A percentile compares a stretch with the other conserved stretches of the same genome.
phyloP scores from a whole-genome alignment of 2,113 vertebrate genomes.

The Gallinago paraguaiae region DNA sequence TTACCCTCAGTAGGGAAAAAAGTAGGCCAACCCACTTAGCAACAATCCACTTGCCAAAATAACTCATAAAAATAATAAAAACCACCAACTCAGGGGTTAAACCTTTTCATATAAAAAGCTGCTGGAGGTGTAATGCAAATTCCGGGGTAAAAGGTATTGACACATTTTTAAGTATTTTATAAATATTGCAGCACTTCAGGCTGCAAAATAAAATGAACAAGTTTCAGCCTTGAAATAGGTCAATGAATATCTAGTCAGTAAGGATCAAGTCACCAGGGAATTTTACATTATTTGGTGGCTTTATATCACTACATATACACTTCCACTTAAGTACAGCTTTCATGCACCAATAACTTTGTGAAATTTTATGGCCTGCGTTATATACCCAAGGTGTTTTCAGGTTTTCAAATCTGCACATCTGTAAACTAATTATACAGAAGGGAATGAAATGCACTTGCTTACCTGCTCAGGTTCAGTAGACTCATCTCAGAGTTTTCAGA shows the following conservation, averaged over 20 bases:
- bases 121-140: background rate
- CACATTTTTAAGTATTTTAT: background rate
- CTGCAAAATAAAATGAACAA: background rate
- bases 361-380: background rate
- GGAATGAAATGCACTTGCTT: constrained; percentile 13
- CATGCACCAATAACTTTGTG: background rate
- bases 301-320: background rate
- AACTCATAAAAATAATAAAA: background rate
- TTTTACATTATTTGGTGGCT: constrained; percentile 8
- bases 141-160: background rate
- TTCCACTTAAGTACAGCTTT: background rate
- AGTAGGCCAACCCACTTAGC: background rate
- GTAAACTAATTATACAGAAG: constrained; percentile 31
- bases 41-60: background rate
- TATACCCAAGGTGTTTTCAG: background rate
- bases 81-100: background rate
- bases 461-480: background rate
- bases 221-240: constrained; percentile 21
- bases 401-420: constrained; percentile 26
- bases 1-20: background rate
- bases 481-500: constrained; percentile 15
- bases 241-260: background rate
- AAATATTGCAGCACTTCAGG: background rate
- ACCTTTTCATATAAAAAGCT: background rate
- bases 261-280: background rate